Conservation (phyloP, 2,888 invertebrate species). For the Ferrisia virgata region DNA sequence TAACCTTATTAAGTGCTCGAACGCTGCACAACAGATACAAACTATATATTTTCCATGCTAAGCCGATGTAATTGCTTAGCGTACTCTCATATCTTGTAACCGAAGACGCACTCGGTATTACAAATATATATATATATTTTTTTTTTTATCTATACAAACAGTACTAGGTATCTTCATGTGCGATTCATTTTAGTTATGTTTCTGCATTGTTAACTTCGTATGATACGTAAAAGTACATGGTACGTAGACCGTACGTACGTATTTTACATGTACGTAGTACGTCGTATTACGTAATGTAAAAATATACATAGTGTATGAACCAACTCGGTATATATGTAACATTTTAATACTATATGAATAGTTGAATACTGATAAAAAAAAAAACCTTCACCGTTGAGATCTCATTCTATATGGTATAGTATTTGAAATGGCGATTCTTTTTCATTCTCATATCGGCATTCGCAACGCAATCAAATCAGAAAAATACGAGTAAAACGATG, state of each 20-base stretch:
- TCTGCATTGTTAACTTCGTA: neutral
- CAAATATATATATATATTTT: no score
- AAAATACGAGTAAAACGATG: neutral
- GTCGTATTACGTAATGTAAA: neutral
- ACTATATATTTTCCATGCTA: neutral
- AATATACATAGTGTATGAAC: neutral
- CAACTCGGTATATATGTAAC: neutral
- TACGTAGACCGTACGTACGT: neutral
- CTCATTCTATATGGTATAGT: neutral
- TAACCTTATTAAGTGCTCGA: neutral
- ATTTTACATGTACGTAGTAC: neutral
- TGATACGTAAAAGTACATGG: no score
- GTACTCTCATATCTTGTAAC: neutral
- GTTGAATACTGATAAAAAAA: neutral
- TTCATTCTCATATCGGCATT: neutral
- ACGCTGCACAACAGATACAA: neutral
- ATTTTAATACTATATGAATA: neutral
- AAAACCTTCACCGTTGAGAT: neutral
- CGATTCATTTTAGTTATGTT: neutral
- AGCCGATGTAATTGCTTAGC: neutral
- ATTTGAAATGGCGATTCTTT: neutral
- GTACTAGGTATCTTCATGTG: neutral
- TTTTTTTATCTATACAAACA: neutral
- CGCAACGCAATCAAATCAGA: neutral
- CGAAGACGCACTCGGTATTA: neutral